phyloP scores from a whole-genome alignment of 2,113 vertebrate species.

The Colius striatus region DNA sequence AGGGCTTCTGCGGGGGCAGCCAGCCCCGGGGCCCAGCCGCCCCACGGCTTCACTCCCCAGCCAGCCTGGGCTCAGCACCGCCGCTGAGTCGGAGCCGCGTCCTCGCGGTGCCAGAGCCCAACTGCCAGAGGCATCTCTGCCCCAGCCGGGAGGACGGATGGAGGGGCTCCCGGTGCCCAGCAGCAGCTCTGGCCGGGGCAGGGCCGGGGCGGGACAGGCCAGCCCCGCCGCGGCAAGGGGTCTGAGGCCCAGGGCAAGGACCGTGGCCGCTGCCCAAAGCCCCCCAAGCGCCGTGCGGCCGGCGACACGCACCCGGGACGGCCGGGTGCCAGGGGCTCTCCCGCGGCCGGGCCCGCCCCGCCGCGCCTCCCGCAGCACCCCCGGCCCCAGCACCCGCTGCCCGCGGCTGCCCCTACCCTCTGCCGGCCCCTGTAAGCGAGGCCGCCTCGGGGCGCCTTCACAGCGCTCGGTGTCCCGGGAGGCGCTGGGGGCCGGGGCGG shows the following conservation, averaged over 20 bases:
- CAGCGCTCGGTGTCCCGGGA: not conserved
- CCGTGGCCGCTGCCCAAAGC: fast-evolving
- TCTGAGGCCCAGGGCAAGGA: no score
- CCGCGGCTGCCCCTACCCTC: no score
- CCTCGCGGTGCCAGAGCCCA: not conserved
- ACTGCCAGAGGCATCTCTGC: not conserved
- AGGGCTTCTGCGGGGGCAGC: fast-evolving
- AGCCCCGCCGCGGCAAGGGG: no score
- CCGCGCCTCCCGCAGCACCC: not conserved
- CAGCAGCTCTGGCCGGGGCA: not conserved
- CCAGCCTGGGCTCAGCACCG: not conserved
- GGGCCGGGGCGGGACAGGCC: no score
- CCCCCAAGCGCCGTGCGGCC: no score
- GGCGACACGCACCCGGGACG: not conserved
- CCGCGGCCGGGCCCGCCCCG: no score
- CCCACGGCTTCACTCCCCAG: fast-evolving
- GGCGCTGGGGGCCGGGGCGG: not conserved
- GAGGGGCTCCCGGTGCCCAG: no score
- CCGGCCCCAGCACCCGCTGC: no score
- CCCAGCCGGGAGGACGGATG: not conserved
- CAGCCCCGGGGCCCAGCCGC: not conserved
- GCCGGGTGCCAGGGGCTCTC: not conserved
- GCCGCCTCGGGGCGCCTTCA: not conserved
- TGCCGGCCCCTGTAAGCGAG: not conserved
- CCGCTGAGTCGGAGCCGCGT: not conserved